phyloP scores from a whole-genome alignment of 2,888 invertebrate genomes.

The Dynastes hyllus region DNA sequence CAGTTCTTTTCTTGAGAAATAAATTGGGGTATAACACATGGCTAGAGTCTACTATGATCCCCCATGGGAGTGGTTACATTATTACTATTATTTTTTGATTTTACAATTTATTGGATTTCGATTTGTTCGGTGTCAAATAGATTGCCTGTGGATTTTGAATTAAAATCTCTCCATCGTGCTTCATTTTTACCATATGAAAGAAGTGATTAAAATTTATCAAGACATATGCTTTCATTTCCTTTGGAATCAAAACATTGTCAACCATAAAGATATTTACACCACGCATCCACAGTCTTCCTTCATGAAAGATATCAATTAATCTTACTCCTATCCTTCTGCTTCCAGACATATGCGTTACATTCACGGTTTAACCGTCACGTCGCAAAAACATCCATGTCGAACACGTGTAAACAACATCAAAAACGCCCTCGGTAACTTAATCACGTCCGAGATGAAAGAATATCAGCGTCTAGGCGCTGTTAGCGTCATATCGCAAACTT shows the following conservation, averaged over 20 bases:
- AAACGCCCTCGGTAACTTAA: conserved; percentile 25
- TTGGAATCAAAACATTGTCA: neutral
- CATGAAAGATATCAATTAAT: neutral
- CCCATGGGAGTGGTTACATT: too few relatives aligned
- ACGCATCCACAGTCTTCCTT: neutral
- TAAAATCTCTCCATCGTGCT: neutral
- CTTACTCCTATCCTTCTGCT: neutral
- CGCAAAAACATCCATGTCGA: neutral
- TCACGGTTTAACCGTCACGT: neutral
- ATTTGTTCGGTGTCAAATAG: too few relatives aligned
- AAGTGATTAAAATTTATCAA: neutral
- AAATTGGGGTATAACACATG: too few relatives aligned
- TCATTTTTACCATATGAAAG: neutral
- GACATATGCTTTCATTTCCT: conserved; percentile 1
- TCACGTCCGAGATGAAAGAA: conserved; percentile 29
- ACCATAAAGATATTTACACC: conserved; percentile 16
- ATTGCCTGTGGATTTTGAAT: neutral
- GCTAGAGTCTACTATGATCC: too few relatives aligned
- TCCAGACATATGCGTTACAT: neutral
- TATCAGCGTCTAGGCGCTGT: neutral
- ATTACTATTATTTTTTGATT: too few relatives aligned
- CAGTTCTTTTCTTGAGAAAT: too few relatives aligned
- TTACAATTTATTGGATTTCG: too few relatives aligned
- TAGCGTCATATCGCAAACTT: neutral
- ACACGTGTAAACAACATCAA: conserved; percentile 27